These are phyloP conservation scores for Drosophila tsacasi DNA, from an alignment of 1,140 invertebrate species.

Conservation along the genomic window DNA sequence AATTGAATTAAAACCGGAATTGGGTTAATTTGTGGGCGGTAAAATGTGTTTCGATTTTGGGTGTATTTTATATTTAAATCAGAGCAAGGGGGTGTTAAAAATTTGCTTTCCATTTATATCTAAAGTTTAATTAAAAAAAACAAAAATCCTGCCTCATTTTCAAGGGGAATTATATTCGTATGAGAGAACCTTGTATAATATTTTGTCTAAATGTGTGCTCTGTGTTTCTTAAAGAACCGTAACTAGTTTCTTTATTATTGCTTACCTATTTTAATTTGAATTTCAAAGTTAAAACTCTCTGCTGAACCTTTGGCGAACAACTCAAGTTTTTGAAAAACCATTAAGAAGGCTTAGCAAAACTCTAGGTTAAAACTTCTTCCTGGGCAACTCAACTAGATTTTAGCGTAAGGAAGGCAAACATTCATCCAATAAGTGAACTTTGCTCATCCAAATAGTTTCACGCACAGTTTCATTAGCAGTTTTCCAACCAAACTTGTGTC, in stretches of 20 bases:
- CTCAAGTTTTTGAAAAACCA: conserved; percentile 11
- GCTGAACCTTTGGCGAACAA: not conserved
- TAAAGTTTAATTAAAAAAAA: no score
- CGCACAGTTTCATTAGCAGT: conserved; percentile 37
- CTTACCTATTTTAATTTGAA: not conserved
- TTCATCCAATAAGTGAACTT: conserved; percentile 41
- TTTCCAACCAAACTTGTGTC: conserved; percentile 23
- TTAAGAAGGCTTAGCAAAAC: conserved; percentile 14
- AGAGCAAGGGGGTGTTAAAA: not conserved
- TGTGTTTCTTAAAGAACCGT: no score
- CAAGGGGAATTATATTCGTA: not conserved
- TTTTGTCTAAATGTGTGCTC: no score
- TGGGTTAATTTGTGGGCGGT: conserved; percentile 7
- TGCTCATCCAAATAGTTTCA: conserved; percentile 44
- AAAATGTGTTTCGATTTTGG: not conserved
- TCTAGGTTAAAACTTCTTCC: conserved; percentile 1
- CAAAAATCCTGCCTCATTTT: no score
- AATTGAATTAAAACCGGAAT: conserved; percentile 45
- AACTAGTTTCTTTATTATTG: no score
- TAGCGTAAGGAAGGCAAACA: not conserved
- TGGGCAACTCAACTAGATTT: conserved; percentile 13
- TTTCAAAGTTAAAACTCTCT: not conserved
- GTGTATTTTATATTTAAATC: not conserved
- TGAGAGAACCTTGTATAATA: no score
- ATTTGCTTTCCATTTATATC: no score